Evolutionary conservation across 2,113 vertebrate species (phyloP).

Genomic region (Laticauda colubrina): DNA sequence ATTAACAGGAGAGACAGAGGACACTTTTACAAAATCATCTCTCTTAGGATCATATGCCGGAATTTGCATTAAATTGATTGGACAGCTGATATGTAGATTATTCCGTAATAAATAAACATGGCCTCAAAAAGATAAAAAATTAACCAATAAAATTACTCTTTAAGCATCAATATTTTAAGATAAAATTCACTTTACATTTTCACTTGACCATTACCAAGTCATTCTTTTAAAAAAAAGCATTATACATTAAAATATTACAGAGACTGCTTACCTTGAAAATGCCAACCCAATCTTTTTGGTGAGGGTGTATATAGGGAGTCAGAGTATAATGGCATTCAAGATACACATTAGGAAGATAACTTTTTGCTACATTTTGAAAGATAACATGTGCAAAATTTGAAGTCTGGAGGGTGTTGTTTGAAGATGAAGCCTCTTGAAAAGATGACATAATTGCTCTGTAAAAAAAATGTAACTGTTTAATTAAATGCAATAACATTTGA

Average conservation of each 20-base stretch:
- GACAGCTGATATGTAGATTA: not conserved
- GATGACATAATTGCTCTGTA: conserved; percentile 82
- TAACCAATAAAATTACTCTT: not conserved
- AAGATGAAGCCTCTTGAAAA: conserved; percentile 79
- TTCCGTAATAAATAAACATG: not conserved
- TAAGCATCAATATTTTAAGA: not conserved
- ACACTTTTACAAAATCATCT: not conserved
- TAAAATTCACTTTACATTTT: not conserved
- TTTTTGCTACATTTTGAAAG: conserved; percentile 98
- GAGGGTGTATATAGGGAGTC: conserved; percentile 90
- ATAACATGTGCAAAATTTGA: conserved; percentile 99
- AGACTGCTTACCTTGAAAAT: conserved; percentile 90
- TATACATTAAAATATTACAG: not conserved
- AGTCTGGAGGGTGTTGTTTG: conserved; percentile 80
- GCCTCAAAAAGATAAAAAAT: not conserved
- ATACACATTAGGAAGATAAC: conserved; percentile 91
- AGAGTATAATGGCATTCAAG: conserved; percentile 95
- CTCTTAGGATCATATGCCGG: not conserved
- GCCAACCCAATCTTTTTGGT: conserved; percentile 97
- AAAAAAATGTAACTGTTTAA: conserved; percentile 40
- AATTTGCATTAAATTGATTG: not conserved
- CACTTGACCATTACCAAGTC: not conserved
- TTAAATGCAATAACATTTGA: not conserved
- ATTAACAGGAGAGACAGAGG: not conserved
- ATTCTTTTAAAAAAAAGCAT: not conserved